Percentiles rank a stretch among this genome's conserved stretches.
Evolutionary conservation across 2,888 invertebrate genomes (phyloP).

Genomic region (Uloborus plumipes): DNA sequence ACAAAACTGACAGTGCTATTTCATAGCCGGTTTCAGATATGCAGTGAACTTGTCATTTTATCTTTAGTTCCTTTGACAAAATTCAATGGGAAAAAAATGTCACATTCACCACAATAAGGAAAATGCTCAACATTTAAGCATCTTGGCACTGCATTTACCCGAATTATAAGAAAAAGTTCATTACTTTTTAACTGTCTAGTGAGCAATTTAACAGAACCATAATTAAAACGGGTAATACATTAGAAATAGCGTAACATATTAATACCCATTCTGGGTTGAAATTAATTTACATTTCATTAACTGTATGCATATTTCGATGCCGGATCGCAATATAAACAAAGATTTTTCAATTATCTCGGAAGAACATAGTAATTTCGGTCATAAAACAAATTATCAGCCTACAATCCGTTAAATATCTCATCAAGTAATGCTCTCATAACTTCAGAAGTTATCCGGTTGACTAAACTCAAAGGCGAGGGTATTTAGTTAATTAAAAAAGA

Average conservation of each 20-base stretch:
- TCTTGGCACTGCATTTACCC: too few relatives aligned
- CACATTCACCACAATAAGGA: too few relatives aligned
- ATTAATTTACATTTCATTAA: conserved; percentile 57
- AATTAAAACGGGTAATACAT: conserved; percentile 19
- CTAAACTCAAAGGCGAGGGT: conserved; percentile 34
- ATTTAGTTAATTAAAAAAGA: conserved; percentile 51
- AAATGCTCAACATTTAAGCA: too few relatives aligned
- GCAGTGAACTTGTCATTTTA: too few relatives aligned
- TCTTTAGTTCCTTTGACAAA: too few relatives aligned
- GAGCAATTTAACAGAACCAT: conserved; percentile 24
- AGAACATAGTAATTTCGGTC: conserved; percentile 43
- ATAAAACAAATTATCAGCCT: conserved; percentile 42
- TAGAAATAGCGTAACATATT: conserved; percentile 20
- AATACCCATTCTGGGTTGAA: conserved; percentile 45
- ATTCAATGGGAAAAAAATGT: too few relatives aligned
- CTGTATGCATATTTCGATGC: conserved; percentile 25
- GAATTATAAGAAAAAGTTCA: too few relatives aligned
- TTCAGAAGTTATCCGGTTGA: conserved; percentile 28
- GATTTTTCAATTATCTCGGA: conserved; percentile 52
- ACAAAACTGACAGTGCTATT: too few relatives aligned
- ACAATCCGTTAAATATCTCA: conserved; percentile 32
- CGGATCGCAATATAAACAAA: conserved; percentile 23
- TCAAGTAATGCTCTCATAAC: conserved; percentile 40
- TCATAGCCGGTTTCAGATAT: too few relatives aligned
- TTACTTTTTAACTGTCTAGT: too few relatives aligned